phyloP scores from a whole-genome alignment of 2,888 invertebrate species.

The Tubulanus polymorphus region DNA sequence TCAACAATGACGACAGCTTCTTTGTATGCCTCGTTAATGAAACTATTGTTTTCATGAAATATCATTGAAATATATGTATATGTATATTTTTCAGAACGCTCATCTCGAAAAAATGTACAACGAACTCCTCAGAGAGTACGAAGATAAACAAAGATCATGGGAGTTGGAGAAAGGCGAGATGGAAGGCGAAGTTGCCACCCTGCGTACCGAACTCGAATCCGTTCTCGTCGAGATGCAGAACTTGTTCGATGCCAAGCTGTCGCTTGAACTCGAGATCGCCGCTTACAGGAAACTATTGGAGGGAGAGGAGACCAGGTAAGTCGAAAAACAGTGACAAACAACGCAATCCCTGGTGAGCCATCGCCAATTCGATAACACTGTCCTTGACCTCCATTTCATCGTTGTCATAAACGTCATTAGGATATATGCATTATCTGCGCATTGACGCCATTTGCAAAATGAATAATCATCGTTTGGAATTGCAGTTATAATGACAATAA shows the following conservation, averaged over 20 bases:
- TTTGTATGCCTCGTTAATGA: too few species aligned
- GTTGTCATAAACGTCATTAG: too few species aligned
- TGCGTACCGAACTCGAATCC: conserved; percentile 48
- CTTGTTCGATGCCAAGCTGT: conserved; percentile 57
- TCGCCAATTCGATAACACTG: too few species aligned
- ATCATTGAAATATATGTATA: too few species aligned
- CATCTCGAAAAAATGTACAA: conserved; percentile 56
- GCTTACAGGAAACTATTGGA: conserved; percentile 59
- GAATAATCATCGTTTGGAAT: too few species aligned
- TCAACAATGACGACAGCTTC: too few species aligned
- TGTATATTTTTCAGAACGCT: conserved; percentile 52
- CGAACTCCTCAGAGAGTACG: conserved; percentile 55
- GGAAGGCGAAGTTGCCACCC: conserved; percentile 45
- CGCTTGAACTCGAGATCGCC: conserved; percentile 58
- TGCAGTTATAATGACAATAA: too few species aligned
- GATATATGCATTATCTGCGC: too few species aligned
- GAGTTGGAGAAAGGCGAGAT: conserved; percentile 50
- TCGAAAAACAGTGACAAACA: background rate
- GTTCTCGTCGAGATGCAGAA: conserved; percentile 53
- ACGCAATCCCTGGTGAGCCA: too few species aligned
- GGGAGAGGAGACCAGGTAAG: conserved; percentile 57
- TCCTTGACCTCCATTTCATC: too few species aligned
- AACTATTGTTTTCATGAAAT: too few species aligned
- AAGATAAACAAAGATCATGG: conserved; percentile 55
- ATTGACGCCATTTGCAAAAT: too few species aligned